Base-by-base conservation (phyloP, 30 jellyfish, hydroid and myxozoan species). In the Pseudorhiza aurosa region DNA sequence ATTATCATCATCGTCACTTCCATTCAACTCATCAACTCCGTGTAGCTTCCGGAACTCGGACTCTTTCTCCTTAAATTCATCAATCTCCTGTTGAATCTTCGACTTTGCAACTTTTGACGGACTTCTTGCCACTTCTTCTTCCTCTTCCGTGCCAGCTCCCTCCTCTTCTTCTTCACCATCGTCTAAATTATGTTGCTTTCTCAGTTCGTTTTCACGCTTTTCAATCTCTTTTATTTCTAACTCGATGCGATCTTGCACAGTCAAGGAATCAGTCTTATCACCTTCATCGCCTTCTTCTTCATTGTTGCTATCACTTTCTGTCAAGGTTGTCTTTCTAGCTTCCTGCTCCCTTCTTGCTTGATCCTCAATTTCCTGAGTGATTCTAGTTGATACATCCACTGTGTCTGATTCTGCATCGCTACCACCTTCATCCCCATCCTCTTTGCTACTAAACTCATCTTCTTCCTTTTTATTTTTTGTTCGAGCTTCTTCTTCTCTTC, bases 201-300 rank as follows among this genome's bases (percentile, higher is more conserved):
- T 82, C 57, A 82, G 56, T 50, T 82, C 94, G 18, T 36, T 68
- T 31, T 82, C 94, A 0, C 94, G 81, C 45, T 58, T 42, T 36
- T 69, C 87, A n/a, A 82, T 68, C 55, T 82, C 94, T 67, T 69
- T 70, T 8, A 82, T 82, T 72, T 82, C 94, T 32, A 53, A 46
- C 35, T 82, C 94, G 27, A 82, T 82, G 40, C 87, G 31, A 44
- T 82, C 94, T 58, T 82, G 94, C 30, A 80, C 91, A 35, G 91
- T 64, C 22, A 80, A 56, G 3, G 14, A 77, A 8, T 33, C 28
- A 17, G 32, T 27, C 55, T 51, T 32, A 2, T 64, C 91, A 4
- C 65, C 91, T 15, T 65, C 77, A 1, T 46, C 29, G 77, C 83
- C 65, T 21, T 49, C 91, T 63, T 64, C 91, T n/a, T 50, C 84